phyloP scores from a whole-genome alignment of 2,888 invertebrate species.

The Polia nebulosa region DNA sequence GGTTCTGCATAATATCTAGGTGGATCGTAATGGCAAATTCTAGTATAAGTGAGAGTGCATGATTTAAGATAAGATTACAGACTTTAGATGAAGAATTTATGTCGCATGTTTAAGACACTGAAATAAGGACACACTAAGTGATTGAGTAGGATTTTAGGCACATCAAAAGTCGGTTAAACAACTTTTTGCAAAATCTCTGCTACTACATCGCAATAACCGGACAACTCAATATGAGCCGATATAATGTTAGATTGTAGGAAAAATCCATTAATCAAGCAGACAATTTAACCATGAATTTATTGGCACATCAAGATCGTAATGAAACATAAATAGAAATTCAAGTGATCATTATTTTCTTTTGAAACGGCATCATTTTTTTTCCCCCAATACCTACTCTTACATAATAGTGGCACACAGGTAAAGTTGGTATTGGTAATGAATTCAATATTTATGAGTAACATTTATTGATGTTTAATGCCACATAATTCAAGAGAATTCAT shows the following conservation, averaged over 20 bases:
- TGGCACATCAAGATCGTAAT: conserved; percentile 40
- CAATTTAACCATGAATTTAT: conserved; percentile 45
- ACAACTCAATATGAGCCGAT: conserved; percentile 19
- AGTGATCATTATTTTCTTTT: conserved; percentile 26
- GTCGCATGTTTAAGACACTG: conserved; percentile 3
- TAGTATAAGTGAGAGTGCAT: conserved; percentile 77
- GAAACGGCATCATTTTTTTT: conserved; percentile 17
- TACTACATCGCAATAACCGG: conserved; percentile 19
- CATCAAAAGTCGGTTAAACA: conserved; percentile 6
- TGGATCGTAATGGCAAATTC: conserved; percentile 73
- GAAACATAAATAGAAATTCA: conserved; percentile 37
- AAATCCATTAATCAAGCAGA: conserved; percentile 49
- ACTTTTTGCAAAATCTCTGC: conserved; percentile 15
- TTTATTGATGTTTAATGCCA: neutral
- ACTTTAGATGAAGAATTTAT: conserved; percentile 45
- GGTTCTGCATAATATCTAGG: conserved; percentile 73
- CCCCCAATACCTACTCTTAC: neutral
- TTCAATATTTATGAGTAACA: neutral
- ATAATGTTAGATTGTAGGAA: conserved; percentile 39
- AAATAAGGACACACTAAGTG: conserved; percentile 12
- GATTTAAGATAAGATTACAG: conserved; percentile 56
- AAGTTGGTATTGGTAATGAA: neutral
- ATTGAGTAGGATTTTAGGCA: neutral
- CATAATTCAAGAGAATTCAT: conserved; percentile 15
- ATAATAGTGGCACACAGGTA: neutral